phyloP scores from a whole-genome alignment of 2,888 invertebrate genomes.

The Mayetiola destructor region DNA sequence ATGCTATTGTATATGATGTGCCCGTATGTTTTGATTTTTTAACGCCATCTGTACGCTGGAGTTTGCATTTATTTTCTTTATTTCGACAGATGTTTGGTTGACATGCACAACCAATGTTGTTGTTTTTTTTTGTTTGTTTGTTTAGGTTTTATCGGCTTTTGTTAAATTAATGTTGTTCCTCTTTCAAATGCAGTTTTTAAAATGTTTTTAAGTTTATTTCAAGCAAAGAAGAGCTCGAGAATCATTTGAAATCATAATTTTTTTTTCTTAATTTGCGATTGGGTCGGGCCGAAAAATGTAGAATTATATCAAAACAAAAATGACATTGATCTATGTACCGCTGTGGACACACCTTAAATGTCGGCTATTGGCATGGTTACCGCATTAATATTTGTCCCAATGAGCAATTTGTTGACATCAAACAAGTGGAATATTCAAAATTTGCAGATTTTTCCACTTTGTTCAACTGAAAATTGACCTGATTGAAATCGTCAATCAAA shows the following conservation, averaged over 20 bases:
- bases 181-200: background rate
- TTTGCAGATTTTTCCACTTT: too few relatives aligned
- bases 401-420: too few relatives aligned
- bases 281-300: too few relatives aligned
- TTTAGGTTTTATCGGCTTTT: background rate
- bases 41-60: slow-evolving; percentile 8
- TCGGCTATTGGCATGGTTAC: slow-evolving; percentile 8
- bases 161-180: background rate
- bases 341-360: background rate
- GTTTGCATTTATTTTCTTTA: too few relatives aligned
- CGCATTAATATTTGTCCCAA: background rate
- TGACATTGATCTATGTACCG: background rate
- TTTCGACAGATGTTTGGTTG: too few relatives aligned
- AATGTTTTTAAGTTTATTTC: background rate
- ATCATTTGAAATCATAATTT: background rate
- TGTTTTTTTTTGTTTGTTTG: background rate
- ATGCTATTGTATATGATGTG: background rate
- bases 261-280: too few relatives aligned
- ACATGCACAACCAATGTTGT: background rate
- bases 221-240: background rate
- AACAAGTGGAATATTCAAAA: too few relatives aligned
- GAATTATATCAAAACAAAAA: background rate
- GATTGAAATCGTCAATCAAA: too few relatives aligned
- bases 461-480: too few relatives aligned
- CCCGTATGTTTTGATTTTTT: background rate